These are phyloP conservation scores for Zingel zingel DNA, from an alignment of 2,113 vertebrate species.

Conservation along the genomic window DNA sequence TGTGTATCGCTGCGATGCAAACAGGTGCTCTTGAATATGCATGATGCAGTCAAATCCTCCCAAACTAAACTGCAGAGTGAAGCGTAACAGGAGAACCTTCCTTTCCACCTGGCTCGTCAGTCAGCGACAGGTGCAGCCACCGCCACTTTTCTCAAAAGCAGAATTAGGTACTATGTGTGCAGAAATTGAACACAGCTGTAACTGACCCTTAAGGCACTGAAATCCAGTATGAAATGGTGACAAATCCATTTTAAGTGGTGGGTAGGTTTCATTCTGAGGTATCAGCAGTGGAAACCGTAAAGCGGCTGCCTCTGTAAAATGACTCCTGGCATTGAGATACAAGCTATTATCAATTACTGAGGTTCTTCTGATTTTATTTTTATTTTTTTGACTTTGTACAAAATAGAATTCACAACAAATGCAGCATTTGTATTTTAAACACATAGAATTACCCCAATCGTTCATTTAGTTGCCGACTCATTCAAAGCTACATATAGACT, in stretches of 20 bases:
- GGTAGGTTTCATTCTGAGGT: not conserved
- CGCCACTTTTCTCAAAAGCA: conserved; percentile 20
- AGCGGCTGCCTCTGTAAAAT: not conserved
- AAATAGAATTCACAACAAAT: not conserved
- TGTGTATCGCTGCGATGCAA: conserved; percentile 22
- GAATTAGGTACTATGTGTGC: not conserved
- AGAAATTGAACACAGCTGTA: conserved; percentile 15
- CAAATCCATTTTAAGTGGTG: conserved; percentile 28
- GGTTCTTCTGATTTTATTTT: not conserved
- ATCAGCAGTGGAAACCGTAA: not conserved
- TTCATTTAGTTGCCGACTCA: not conserved
- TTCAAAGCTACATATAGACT: not conserved
- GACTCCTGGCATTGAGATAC: not conserved
- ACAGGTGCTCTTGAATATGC: conserved; percentile 60
- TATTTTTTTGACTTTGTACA: not conserved
- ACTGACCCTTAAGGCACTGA: conserved; percentile 17
- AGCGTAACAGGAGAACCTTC: conserved; percentile 10
- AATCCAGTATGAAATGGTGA: conserved; percentile 35
- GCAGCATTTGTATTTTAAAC: not conserved
- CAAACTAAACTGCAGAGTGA: conserved; percentile 27
- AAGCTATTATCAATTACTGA: not conserved
- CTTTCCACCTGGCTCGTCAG: conserved; percentile 9
- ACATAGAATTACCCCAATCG: not conserved
- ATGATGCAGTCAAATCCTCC: conserved; percentile 22
- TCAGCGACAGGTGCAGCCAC: conserved; percentile 20